Evolutionary conservation across 1,140 invertebrate genomes (phyloP), one percentile per base, ranked within the genome.

Genomic region (Eueides isabella): DNA sequence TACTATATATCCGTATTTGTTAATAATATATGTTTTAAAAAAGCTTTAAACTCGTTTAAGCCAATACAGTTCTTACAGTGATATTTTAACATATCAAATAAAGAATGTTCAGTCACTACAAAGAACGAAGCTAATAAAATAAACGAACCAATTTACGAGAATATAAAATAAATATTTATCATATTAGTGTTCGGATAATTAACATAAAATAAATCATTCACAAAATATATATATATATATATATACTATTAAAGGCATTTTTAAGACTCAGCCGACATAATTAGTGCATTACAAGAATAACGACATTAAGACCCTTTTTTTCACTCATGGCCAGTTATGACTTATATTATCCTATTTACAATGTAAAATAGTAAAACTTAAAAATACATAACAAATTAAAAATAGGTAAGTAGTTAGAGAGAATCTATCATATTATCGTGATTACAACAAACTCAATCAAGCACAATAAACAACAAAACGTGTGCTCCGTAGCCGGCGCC

Each of bases 351-450:
- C 81, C 85, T 89, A 89, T 88, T 84, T 91, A 89, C 87, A 91
- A 41, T 85, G 83, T 83, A 85, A 84, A 86, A 85, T 83, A 83
- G 84, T 90, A 87, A 86, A 90, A 89, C 88, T 90, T 91, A 91
- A 86, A 91, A 91, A 87, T 91, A 90, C 81, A 90, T 92, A 92
- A 92, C 91, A 92, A 92, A 86, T 85, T 77, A 90, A 82, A 88
- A 83, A 80, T 83, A 85, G 82, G 82, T 89, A 80, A 77, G 68
- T 81, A 87, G 80, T 87, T 85, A 90, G 82, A 87, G 82, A 84
- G 78, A 81, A 84, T 82, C 78, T 87, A 71, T 77, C 72, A 77
- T 87, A 71, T 77, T 67, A 77, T 68, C 30, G 71, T 70, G 63
- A 70, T 90, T 87, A 85, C 63, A 92, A 92, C 87, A 87, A 90